Percentiles rank a stretch among this genome's conserved stretches.
These are phyloP conservation scores for Microplitis demolitor DNA, from an alignment of 1,140 invertebrate genomes.

Conservation along the genomic window DNA sequence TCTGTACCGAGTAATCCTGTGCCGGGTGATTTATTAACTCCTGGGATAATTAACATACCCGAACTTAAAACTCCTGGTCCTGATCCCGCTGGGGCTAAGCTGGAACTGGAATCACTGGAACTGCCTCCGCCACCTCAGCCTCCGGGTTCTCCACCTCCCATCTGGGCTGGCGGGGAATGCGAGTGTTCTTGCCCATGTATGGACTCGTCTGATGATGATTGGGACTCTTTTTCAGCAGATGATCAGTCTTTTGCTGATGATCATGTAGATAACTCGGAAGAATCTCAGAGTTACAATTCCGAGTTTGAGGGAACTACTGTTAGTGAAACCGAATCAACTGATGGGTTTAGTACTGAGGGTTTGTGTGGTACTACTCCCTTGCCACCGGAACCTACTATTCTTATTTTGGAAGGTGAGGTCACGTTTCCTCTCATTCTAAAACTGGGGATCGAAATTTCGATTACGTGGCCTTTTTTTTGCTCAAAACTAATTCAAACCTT, in stretches of 20 bases:
- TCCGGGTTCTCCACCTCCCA: slow-evolving; percentile 47
- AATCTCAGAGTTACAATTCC: neutral
- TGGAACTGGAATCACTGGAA: neutral
- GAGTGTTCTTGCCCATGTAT: slow-evolving; percentile 75
- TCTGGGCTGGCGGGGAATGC: slow-evolving; percentile 69
- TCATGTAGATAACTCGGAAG: slow-evolving; percentile 18
- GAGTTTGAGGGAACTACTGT: slow-evolving; percentile 19
- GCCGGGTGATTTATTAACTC: slow-evolving; percentile 51
- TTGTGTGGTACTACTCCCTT: slow-evolving; percentile 66
- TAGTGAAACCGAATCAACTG: slow-evolving; percentile 22
- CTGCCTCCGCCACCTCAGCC: slow-evolving; percentile 45
- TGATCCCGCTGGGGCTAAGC: neutral
- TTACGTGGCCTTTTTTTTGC: too few relatives aligned
- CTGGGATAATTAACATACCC: slow-evolving; percentile 65
- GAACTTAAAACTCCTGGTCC: slow-evolving; percentile 30
- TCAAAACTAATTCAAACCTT: too few relatives aligned
- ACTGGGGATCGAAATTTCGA: too few relatives aligned
- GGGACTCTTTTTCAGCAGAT: slow-evolving; percentile 48
- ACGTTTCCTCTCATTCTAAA: neutral
- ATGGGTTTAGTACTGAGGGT: slow-evolving; percentile 42
- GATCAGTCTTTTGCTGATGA: slow-evolving; percentile 25
- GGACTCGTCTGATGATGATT: slow-evolving; percentile 55
- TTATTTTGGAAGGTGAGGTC: slow-evolving; percentile 77
- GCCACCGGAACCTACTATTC: slow-evolving; percentile 71
- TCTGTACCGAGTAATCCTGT: slow-evolving; percentile 70